Conservation (phyloP, 2,888 invertebrate genomes). For the Glyphotaelius pellucidus region DNA sequence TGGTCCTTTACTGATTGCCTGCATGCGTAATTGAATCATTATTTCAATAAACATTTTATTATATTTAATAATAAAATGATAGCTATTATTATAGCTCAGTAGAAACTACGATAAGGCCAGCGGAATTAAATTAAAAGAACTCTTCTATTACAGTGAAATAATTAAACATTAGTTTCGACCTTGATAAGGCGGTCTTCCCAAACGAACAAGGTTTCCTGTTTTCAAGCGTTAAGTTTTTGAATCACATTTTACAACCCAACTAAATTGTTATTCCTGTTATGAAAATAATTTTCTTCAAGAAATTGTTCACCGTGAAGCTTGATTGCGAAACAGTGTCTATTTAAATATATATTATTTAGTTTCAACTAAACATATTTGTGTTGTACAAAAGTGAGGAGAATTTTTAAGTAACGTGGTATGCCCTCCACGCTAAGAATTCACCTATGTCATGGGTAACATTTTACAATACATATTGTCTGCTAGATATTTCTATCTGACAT, state of each 20-base stretch:
- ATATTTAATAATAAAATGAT: neutral
- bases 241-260: neutral
- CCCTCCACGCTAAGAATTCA: no score
- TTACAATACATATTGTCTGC: no score
- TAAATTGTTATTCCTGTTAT: neutral
- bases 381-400: no score
- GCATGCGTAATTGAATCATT: slow-evolving; percentile 22
- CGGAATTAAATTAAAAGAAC: neutral
- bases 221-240: neutral
- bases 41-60: slow-evolving; percentile 31
- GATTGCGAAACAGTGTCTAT: neutral
- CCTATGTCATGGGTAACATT: no score
- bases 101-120: neutral
- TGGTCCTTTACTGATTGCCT: slow-evolving; percentile 21
- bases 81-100: neutral
- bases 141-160: neutral
- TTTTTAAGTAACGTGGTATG: no score
- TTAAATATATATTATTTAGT: no score
- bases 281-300: neutral
- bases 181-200: neutral
- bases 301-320: neutral
- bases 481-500: no score
- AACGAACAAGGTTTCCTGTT: neutral
- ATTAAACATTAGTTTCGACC: neutral
- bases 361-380: no score